phyloP scores from a whole-genome alignment of 2,888 invertebrate species.

The Caenorhabditis zanzibari region DNA sequence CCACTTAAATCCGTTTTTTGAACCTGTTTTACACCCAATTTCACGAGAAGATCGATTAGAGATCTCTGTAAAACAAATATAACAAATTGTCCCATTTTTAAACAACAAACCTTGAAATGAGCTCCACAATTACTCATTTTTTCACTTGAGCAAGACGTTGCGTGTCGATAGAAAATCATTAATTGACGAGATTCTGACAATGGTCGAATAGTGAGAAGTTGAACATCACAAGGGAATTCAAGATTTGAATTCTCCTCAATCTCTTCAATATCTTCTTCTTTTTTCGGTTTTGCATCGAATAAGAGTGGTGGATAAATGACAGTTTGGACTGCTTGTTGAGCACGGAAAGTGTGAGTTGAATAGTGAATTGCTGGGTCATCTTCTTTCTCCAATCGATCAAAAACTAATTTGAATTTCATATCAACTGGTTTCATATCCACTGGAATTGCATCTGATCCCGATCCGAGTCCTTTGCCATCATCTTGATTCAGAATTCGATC shows the following conservation, averaged over 20 bases:
- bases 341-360: conserved; percentile 41
- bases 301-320: conserved; percentile 58
- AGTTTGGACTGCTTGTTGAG: conserved; percentile 50
- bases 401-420: conserved; percentile 69
- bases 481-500: conserved; percentile 76
- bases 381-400: conserved; percentile 42
- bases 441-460: conserved; percentile 66
- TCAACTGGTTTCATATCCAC: conserved; percentile 72
- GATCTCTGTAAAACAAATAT: conserved; percentile 40
- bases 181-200: conserved; percentile 50
- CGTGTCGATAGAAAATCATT: conserved; percentile 62
- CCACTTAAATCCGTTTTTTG: conserved; percentile 63
- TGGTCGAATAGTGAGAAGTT: conserved; percentile 67
- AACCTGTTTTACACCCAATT: conserved; percentile 42
- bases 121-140: conserved; percentile 35
- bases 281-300: conserved; percentile 26
- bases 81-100: too few species aligned
- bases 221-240: conserved; percentile 72
- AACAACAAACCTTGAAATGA: conserved; percentile 37
- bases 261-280: conserved; percentile 30
- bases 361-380: conserved; percentile 5
- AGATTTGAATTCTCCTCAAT: conserved; percentile 34
- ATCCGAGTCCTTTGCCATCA: conserved; percentile 77
- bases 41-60: conserved; percentile 25
- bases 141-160: conserved; percentile 17